These are phyloP conservation scores for Dendroctonus valens DNA, from an alignment of 1,140 invertebrate genomes.

Conservation along the genomic window DNA sequence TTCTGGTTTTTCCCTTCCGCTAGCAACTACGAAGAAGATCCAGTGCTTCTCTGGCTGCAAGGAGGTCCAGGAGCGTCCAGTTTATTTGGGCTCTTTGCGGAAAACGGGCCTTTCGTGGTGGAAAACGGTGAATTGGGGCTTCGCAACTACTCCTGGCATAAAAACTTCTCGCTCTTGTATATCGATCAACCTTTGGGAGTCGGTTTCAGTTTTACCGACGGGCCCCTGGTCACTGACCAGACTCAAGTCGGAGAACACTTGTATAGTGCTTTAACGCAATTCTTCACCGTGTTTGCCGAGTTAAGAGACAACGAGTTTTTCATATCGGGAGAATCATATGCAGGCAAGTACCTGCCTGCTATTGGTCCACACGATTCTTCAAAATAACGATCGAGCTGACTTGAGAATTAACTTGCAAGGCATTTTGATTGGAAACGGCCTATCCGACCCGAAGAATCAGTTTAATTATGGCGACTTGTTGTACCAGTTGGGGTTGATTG, in stretches of 20 bases:
- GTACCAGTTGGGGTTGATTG: conserved; percentile 73
- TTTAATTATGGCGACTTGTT: conserved; percentile 70
- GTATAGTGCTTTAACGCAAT: conserved; percentile 66
- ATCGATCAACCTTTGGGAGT: conserved; percentile 87
- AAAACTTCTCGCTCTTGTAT: conserved; percentile 70
- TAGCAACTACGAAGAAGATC: conserved; percentile 52
- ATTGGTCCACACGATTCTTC: conserved; percentile 71
- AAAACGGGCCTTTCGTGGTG: conserved; percentile 63
- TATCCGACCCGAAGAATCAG: conserved; percentile 75
- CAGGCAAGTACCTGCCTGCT: conserved; percentile 78
- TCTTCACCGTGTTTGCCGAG: conserved; percentile 71
- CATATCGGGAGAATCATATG: conserved; percentile 83
- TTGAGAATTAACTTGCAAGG: conserved; percentile 68
- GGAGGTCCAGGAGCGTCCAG: conserved; percentile 71
- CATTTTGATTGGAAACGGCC: conserved; percentile 80
- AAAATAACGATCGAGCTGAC: conserved; percentile 60
- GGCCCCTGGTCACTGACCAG: conserved; percentile 65
- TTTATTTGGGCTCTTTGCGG: conserved; percentile 69
- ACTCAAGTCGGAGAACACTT: conserved; percentile 64
- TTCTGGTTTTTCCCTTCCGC: conserved; percentile 76
- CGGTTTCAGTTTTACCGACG: conserved; percentile 71
- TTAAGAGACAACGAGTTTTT: conserved; percentile 66
- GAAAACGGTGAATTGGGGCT: conserved; percentile 52
- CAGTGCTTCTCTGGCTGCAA: conserved; percentile 73
- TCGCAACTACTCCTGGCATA: conserved; percentile 56